Percentiles rank a stretch among this genome's conserved stretches.
Conservation (phyloP, 2,797 vertebrate genomes). For the Tauraco hartlaubi region DNA sequence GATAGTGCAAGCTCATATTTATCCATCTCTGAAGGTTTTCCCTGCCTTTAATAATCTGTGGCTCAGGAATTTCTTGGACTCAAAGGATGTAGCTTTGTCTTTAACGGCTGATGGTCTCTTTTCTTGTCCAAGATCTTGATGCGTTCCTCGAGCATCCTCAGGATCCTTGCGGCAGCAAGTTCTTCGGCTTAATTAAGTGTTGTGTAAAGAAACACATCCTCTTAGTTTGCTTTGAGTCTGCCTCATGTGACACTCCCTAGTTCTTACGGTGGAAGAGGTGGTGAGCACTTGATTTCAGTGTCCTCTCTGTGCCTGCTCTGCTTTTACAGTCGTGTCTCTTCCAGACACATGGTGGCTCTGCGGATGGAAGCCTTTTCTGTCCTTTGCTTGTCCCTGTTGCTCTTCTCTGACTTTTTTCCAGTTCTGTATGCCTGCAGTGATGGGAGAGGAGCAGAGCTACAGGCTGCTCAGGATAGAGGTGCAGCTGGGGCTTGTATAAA, state of each 20-base stretch:
- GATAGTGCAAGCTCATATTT: rapidly evolving
- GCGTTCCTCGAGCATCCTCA: neutral
- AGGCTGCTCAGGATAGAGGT: rapidly evolving
- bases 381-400: neutral
- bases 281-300: neutral
- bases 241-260: neutral
- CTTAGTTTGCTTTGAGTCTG: neutral
- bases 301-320: neutral
- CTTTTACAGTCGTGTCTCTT: neutral
- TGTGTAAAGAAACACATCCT: neutral
- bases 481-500: neutral
- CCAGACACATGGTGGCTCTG: neutral
- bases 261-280: neutral
- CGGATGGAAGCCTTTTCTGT: neutral
- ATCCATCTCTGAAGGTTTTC: neutral
- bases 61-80: neutral
- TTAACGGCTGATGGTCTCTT: neutral
- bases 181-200: neutral
- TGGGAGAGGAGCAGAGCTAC: neutral
- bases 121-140: neutral
- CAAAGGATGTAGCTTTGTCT: neutral
- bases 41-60: neutral
- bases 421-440: rapidly evolving
- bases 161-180: neutral
- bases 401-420: neutral